Percentiles rank a stretch among this genome's conserved stretches.
Evolutionary conservation across 2,888 invertebrate species (phyloP).

Genomic region (Nowickia ferox): DNA sequence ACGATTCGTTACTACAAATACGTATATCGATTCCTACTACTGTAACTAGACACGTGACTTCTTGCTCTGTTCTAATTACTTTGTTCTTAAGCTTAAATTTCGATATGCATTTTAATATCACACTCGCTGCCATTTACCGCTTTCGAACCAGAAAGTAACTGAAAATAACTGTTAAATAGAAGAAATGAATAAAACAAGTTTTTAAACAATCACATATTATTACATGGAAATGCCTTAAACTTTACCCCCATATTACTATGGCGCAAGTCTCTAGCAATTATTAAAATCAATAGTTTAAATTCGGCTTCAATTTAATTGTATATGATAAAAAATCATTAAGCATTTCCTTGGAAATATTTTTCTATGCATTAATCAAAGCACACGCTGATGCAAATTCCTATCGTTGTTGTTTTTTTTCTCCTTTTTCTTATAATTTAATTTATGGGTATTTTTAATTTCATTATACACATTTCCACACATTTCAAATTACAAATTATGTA

Average conservation of each 20-base stretch:
- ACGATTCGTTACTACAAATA: too few relatives aligned
- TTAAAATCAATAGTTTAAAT: not conserved
- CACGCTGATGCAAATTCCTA: not conserved
- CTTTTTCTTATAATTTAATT: constrained; percentile 47
- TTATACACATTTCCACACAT: constrained; percentile 14
- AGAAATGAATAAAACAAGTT: too few relatives aligned
- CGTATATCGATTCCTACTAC: too few relatives aligned
- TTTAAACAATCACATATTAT: too few relatives aligned
- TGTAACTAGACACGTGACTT: too few relatives aligned
- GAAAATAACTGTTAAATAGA: too few relatives aligned
- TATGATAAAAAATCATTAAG: not conserved
- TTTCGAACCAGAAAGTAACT: too few relatives aligned
- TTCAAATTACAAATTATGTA: constrained; percentile 54
- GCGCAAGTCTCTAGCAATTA: not conserved
- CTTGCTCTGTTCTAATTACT: too few relatives aligned
- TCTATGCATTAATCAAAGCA: constrained; percentile 26
- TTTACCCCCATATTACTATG: not conserved
- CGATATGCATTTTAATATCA: too few relatives aligned
- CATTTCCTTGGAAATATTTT: constrained; percentile 29
- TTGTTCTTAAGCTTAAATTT: too few relatives aligned
- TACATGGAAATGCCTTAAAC: not conserved
- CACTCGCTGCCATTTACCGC: too few relatives aligned
- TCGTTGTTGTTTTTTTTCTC: not conserved
- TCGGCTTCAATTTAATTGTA: not conserved
- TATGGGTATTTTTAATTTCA: constrained; percentile 34